Evolutionary conservation across 2,113 vertebrate species (phyloP).

Genomic region (Psilopogon haemacephalus): DNA sequence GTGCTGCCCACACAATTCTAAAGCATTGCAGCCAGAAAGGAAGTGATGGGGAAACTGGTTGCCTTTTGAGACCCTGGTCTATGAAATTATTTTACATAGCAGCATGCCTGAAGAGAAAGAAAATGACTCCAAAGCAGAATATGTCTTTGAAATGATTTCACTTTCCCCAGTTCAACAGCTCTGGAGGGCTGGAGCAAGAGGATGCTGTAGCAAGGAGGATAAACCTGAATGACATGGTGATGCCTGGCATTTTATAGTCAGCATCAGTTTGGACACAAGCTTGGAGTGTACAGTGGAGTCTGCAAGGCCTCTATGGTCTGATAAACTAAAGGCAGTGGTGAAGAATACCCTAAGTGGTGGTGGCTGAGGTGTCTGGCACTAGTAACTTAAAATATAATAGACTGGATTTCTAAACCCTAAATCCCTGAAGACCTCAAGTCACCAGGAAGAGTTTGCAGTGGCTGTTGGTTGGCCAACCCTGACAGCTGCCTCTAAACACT

Average conservation of each 20-base stretch:
- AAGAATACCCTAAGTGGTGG: not conserved
- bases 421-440: not conserved
- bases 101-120: not conserved
- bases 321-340: not conserved
- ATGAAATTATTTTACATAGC: not conserved
- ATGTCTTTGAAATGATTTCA: not conserved
- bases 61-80: not conserved
- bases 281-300: not conserved
- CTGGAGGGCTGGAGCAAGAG: not conserved
- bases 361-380: not conserved
- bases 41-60: not conserved
- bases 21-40: not conserved
- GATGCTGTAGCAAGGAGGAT: not conserved
- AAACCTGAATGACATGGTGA: not conserved
- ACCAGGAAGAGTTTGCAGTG: not conserved
- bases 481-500: not conserved
- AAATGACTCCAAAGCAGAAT: not conserved
- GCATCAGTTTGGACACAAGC: not conserved
- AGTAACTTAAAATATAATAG: not conserved
- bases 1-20: not conserved
- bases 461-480: not conserved
- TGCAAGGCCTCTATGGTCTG: not conserved
- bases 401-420: not conserved
- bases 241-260: not conserved
- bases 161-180: not conserved